Evolutionary conservation across 2,113 vertebrate species (phyloP).

Genomic region (Egretta garzetta): DNA sequence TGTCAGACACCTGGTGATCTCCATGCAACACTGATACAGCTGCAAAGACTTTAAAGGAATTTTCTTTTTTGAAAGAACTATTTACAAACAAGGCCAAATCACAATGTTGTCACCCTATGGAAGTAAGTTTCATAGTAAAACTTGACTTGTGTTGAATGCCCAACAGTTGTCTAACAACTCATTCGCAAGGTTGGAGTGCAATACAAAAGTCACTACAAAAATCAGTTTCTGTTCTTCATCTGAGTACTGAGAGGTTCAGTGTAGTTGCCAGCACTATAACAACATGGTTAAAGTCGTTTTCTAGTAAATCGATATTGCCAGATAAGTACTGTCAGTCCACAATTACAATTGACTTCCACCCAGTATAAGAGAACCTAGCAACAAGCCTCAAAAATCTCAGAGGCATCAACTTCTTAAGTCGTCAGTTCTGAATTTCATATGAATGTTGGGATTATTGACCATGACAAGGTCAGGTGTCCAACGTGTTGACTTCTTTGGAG

Average conservation of each 20-base stretch:
- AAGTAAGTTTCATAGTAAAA: background rate
- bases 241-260: constrained; percentile 8
- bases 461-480: constrained; percentile 80
- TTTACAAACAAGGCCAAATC: constrained; percentile 32
- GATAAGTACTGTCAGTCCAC: constrained; percentile 26
- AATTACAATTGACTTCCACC: constrained; percentile 23
- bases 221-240: constrained; percentile 15
- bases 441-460: background rate
- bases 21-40: background rate
- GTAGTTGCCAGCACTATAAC: background rate
- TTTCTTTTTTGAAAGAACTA: background rate
- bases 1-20: background rate
- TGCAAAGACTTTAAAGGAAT: background rate
- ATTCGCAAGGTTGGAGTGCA: background rate
- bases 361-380: background rate
- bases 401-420: background rate
- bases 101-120: background rate
- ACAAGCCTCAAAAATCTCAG: constrained; percentile 12
- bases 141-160: background rate
- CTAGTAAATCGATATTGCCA: constrained; percentile 33
- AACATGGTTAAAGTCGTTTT: constrained; percentile 28
- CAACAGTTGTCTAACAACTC: background rate
- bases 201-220: constrained; percentile 28
- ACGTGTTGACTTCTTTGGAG: constrained; percentile 91
- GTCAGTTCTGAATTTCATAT: background rate